Evolutionary conservation across 2,888 invertebrate genomes (phyloP), one percentile per base, ranked within the genome.

Genomic region (Polydrusus pterygomalis): DNA sequence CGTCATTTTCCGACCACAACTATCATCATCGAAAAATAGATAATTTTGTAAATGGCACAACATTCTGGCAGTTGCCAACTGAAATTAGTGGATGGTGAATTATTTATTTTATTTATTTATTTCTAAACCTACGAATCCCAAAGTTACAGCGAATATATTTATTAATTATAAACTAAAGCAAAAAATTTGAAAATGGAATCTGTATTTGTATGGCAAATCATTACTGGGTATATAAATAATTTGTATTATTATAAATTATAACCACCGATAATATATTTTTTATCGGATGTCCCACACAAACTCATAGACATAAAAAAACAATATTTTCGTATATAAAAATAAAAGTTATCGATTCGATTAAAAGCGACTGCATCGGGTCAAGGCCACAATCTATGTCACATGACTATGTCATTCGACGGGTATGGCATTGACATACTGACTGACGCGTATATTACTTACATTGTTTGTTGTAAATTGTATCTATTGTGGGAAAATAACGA

Each of bases 371-470:
- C 54, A 67, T 9, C 54, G 34, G 54, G 67, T 54, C 67, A 67
- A 67, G 67, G 67, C n/a, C 51, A 40, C 20, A 18, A 51, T 11
- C 54, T 18, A 54, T 54, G 67, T 67, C 67, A 67, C 67, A 54
- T 67, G 54, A 38, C 54, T 54, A 40, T 67, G 54, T 18, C 54
- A 67, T 51, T 34, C 49, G 38, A 54, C 34, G 51, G 17, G 11
- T 34, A 65, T 51, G 67, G 43, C 67, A 67, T 67, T 67, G 67
- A 67, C 67, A 67, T 17, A 67, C 54, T 67, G 67, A 54, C 67
- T 65, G 65, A 67, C 54, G 38, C 67, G 18, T 34, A 13, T 49
- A 47, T 54, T 67, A 67, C 51, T 34, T 67, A 38, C 11, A 38
- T 38, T 60, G 58, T 51, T 51, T 51, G 49, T 38, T 60, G 38